These are phyloP conservation scores for Scatophagus argus DNA, from an alignment of 2,113 vertebrate species.

Conservation along the genomic window DNA sequence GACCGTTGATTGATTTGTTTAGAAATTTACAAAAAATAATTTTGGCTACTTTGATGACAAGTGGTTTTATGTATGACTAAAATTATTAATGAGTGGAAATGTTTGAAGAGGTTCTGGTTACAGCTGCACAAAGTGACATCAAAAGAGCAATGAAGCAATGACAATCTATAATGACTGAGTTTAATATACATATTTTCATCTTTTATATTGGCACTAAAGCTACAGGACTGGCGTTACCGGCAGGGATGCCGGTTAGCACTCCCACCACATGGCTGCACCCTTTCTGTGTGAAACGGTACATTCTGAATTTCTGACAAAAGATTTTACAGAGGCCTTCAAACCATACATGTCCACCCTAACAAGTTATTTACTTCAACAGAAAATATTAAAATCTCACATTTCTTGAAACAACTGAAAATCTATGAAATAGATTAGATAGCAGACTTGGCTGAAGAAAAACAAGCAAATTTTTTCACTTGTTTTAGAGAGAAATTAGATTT, in stretches of 20 bases:
- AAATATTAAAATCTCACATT: slow-evolving; percentile 2
- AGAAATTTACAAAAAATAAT: neutral
- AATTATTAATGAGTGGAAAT: neutral
- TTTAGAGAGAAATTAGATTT: slow-evolving; percentile 12
- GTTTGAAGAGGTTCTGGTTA: neutral
- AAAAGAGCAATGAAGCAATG: slow-evolving; percentile 36
- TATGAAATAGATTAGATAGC: neutral
- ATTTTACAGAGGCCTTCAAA: slow-evolving; percentile 54
- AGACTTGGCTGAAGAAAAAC: neutral
- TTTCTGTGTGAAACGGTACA: slow-evolving; percentile 49
- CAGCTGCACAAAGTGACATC: slow-evolving; percentile 17
- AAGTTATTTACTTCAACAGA: slow-evolving; percentile 23
- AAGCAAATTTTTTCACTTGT: slow-evolving; percentile 20
- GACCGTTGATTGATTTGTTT: slow-evolving; percentile 6
- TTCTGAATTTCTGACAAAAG: slow-evolving; percentile 41
- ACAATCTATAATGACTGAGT: slow-evolving; percentile 49
- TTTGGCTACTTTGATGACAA: neutral
- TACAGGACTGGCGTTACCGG: slow-evolving; percentile 59
- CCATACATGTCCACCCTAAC: slow-evolving; percentile 35
- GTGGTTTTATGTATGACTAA: neutral
- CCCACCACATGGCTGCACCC: slow-evolving; percentile 45
- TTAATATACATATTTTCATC: slow-evolving; percentile 78
- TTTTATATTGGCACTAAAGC: slow-evolving; percentile 66
- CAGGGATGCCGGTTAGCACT: slow-evolving; percentile 30
- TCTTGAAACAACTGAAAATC: slow-evolving; percentile 10